Evolutionary conservation across 2,797 vertebrate genomes (phyloP), one percentile per base, ranked within the genome.

Genomic region (Poecile montanus): DNA sequence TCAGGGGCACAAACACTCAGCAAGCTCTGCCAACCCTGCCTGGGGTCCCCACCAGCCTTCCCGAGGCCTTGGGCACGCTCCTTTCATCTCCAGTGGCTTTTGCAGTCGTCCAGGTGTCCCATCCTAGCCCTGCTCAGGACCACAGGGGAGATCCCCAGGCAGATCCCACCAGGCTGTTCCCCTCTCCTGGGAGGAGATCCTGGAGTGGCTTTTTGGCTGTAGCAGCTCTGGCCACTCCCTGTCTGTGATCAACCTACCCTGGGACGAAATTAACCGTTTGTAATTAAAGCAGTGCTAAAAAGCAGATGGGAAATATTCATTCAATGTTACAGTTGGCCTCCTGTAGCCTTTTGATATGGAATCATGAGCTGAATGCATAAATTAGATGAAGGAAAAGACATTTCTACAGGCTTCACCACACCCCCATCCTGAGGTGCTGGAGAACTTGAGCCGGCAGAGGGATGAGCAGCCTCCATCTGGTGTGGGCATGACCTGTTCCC

Each of bases 241-340:
- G 1, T 0, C 48, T 60, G 4, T 6, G 18, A 75, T 15, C 78
- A 10, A 1, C 50, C 25, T 2, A 50, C 14, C 63, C 84, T 19
- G 1, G 29, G 74, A 79, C 74, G 70, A 36, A 87, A 85, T 62
- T 58, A 82, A 91, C 94, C 58, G 32, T 47, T 87, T 66, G 51
- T 44, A 78, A 93, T 94, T 89, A 76, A 66, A 93, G 89, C 4
- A 5, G 42, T 15, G 36, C 74, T 61, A 38, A 91, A 94, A 93
- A 89, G 56, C 94, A 96, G 95, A 92, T 89, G 94, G 95, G 88
- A 94, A 58, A 18, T 70, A 91, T 85, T 95, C 95, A 96, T 96
- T 92, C 94, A 93, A 92, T 79, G 85, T 89, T 92, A 93, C 11
- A 56, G 54, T 54, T 89, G 81, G 89, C 75, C 88, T 89, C 75